These are phyloP conservation scores for Lysiphlebus fabarum DNA, from an alignment of 1,140 invertebrate species.

Conservation along the genomic window DNA sequence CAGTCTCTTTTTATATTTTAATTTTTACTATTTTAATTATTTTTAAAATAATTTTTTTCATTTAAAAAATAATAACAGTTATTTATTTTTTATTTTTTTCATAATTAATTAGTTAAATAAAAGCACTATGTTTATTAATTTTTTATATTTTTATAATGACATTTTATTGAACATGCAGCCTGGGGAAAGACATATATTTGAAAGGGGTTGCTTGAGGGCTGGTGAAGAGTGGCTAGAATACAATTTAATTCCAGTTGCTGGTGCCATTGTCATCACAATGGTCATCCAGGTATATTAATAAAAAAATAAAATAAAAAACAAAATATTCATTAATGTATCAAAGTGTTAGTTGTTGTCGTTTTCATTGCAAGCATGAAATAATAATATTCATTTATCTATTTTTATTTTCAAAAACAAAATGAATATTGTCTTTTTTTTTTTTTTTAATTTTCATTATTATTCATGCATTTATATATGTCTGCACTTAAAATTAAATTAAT, in stretches of 20 bases:
- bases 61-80: conserved; percentile 6
- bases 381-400: no score
- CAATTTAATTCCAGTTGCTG: conserved; percentile 84
- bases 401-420: no score
- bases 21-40: neutral
- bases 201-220: conserved; percentile 86
- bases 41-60: neutral
- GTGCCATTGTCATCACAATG: conserved; percentile 75
- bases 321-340: no score
- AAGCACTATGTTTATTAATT: conserved; percentile 54
- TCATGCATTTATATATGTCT: no score
- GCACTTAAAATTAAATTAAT: no score
- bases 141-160: conserved; percentile 33
- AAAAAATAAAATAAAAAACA: no score
- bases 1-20: neutral
- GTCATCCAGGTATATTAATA: conserved; percentile 71
- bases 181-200: conserved; percentile 85
- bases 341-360: no score
- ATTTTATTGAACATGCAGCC: conserved; percentile 56
- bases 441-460: no score
- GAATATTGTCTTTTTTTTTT: no score
- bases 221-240: conserved; percentile 92
- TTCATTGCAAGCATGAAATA: no score
- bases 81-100: conserved; percentile 4
- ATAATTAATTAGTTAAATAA: conserved; percentile 8